These are phyloP conservation scores for Drosophila repleta DNA, from an alignment of 1,140 invertebrate species.

Conservation along the genomic window DNA sequence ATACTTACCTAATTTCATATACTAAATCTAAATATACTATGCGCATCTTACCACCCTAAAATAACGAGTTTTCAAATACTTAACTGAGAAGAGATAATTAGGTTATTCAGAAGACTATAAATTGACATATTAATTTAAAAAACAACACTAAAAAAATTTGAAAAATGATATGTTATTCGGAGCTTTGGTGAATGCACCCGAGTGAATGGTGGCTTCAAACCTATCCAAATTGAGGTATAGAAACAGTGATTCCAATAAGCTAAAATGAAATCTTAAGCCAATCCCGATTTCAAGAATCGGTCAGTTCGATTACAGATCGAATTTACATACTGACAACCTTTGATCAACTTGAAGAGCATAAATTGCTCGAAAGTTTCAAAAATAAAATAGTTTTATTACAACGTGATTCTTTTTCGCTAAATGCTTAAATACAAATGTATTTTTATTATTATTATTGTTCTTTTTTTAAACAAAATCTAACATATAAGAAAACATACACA, in stretches of 20 bases:
- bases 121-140: neutral
- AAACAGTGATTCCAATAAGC: too few species aligned
- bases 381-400: neutral
- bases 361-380: neutral
- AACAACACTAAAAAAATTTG: neutral
- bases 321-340: too few species aligned
- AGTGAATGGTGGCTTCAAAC: too few species aligned
- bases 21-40: neutral
- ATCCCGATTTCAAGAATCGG: too few species aligned
- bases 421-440: neutral
- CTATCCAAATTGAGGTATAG: too few species aligned
- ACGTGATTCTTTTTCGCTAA: neutral
- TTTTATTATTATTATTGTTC: neutral
- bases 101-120: neutral
- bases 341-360: too few species aligned
- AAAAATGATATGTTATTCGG: too few species aligned
- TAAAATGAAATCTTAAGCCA: too few species aligned
- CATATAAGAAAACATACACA: too few species aligned
- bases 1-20: neutral
- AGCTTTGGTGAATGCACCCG: too few species aligned
- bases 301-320: too few species aligned
- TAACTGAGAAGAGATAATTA: neutral
- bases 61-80: neutral
- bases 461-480: slow-evolving; percentile 4
- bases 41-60: neutral